Conservation (phyloP, 2,797 vertebrate species). For the Myotis vivesi region DNA sequence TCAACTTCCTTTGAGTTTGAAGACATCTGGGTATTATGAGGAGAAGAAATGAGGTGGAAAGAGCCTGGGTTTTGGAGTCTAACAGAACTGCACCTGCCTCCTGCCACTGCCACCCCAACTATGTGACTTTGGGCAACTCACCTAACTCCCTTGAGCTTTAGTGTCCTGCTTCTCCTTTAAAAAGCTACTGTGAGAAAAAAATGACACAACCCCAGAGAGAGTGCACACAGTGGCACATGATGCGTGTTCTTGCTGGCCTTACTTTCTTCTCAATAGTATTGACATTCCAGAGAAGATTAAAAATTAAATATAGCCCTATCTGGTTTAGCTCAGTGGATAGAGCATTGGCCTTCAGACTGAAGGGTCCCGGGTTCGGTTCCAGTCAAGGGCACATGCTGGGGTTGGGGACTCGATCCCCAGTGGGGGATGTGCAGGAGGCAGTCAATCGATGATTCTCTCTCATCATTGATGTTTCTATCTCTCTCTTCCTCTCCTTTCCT, state of each 20-base stretch:
- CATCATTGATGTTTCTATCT: no score
- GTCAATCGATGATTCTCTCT: no score
- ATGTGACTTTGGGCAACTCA: background rate
- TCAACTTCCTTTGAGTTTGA: background rate
- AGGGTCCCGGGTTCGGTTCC: no score
- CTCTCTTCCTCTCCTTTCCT: no score
- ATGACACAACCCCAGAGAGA: background rate
- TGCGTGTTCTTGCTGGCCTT: background rate
- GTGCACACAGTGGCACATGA: background rate
- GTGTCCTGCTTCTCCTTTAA: background rate
- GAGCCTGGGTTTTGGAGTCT: background rate
- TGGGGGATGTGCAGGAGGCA: no score
- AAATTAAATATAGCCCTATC: background rate
- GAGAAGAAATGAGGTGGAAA: background rate
- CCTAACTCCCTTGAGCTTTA: background rate
- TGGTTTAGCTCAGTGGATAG: no score
- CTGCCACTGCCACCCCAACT: background rate
- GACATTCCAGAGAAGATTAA: constrained; percentile 20
- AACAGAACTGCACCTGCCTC: background rate
- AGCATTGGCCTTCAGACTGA: no score
- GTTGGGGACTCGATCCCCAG: no score
- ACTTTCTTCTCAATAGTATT: background rate
- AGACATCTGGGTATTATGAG: background rate
- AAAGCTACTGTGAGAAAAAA: background rate
- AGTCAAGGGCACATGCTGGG: no score